phyloP scores from a whole-genome alignment of 2,888 invertebrate genomes.

The Drosophila fungiperda region DNA sequence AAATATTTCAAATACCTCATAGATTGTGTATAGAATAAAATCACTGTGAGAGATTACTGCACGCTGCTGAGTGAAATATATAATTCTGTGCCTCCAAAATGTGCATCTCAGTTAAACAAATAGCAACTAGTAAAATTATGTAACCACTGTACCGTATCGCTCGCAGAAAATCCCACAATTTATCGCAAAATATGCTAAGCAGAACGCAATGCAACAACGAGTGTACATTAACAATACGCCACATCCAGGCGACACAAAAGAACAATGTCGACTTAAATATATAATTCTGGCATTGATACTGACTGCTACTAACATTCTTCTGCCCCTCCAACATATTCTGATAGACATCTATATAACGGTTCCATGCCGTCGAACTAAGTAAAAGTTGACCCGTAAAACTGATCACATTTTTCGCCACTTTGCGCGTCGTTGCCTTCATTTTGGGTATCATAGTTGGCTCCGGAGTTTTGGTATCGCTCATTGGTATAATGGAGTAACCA shows the following conservation, averaged over 20 bases:
- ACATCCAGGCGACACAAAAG: slow-evolving; percentile 90
- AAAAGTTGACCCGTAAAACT: slow-evolving; percentile 90
- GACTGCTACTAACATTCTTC: slow-evolving; percentile 86
- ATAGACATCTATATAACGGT: slow-evolving; percentile 92
- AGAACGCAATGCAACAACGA: slow-evolving; percentile 91
- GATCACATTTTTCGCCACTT: slow-evolving; percentile 88
- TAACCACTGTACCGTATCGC: slow-evolving; percentile 90
- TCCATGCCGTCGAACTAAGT: slow-evolving; percentile 92
- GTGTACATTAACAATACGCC: slow-evolving; percentile 93
- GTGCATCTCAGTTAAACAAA: slow-evolving; percentile 91
- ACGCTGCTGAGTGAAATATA: slow-evolving; percentile 86
- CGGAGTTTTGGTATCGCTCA: slow-evolving; percentile 83
- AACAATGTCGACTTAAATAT: slow-evolving; percentile 91
- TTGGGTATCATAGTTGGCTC: slow-evolving; percentile 87
- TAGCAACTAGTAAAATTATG: slow-evolving; percentile 88
- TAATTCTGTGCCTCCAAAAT: slow-evolving; percentile 87
- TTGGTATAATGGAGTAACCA: slow-evolving; percentile 89
- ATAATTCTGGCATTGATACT: slow-evolving; percentile 86
- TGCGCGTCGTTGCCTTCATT: slow-evolving; percentile 89
- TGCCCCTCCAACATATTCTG: slow-evolving; percentile 92
- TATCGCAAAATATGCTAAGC: slow-evolving; percentile 92
- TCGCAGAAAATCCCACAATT: slow-evolving; percentile 91
- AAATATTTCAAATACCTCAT: slow-evolving; percentile 66
- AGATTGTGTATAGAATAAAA: slow-evolving; percentile 65
- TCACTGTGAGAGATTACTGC: slow-evolving; percentile 85